phyloP scores from a whole-genome alignment of 2,113 vertebrate genomes.

The Microcebus lehilahytsara region DNA sequence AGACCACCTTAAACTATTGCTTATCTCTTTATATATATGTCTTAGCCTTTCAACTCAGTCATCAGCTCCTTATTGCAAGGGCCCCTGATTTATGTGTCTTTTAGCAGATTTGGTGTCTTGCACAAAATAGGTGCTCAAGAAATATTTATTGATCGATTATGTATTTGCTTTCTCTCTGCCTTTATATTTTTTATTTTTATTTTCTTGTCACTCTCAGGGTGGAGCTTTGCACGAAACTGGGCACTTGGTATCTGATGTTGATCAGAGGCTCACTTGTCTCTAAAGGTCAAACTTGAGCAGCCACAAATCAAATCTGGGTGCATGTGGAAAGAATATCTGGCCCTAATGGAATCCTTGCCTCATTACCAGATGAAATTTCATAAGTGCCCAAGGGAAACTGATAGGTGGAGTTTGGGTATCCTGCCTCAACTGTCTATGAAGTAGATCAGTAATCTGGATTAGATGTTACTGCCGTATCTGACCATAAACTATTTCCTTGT shows the following conservation, averaged over 20 bases:
- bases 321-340: not conserved
- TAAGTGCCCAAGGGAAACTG: not conserved
- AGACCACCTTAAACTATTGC: not conserved
- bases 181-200: not conserved
- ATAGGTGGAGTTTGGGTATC: not conserved
- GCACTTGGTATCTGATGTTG: not conserved
- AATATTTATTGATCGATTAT: conserved; percentile 38
- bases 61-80: not conserved
- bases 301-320: not conserved
- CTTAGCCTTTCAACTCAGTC: conserved; percentile 40
- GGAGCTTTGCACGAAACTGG: not conserved
- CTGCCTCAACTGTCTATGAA: not conserved
- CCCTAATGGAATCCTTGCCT: not conserved
- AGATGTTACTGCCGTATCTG: conserved; percentile 29
- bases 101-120: not conserved
- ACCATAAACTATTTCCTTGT: not conserved
- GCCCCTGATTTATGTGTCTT: not conserved
- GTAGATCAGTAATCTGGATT: conserved; percentile 6
- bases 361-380: conserved; percentile 25
- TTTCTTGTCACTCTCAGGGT: not conserved
- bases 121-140: not conserved
- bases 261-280: not conserved
- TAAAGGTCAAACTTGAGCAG: conserved; percentile 27
- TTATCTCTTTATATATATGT: not conserved
- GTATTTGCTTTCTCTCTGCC: conserved; percentile 5